Evolutionary conservation across 1,140 invertebrate species (phyloP).

Genomic region (Sarcophaga bullata): DNA sequence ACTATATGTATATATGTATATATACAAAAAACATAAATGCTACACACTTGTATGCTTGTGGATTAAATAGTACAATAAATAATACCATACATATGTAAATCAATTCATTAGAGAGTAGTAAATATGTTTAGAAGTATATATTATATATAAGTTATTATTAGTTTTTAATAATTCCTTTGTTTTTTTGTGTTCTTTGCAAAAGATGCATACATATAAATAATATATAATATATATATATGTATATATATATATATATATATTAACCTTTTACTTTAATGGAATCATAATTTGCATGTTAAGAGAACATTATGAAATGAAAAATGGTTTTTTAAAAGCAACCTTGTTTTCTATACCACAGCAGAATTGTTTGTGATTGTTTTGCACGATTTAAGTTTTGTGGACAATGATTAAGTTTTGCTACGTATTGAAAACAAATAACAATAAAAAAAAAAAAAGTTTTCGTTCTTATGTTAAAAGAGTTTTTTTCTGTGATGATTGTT

Average conservation of each 20-base stretch:
- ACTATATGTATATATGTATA: too few relatives aligned
- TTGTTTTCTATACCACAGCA: not conserved
- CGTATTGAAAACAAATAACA: too few relatives aligned
- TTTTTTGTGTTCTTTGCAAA: too few relatives aligned
- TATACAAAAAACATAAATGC: not conserved
- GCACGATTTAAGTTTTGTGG: not conserved
- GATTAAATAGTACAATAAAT: not conserved
- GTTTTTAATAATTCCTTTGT: too few relatives aligned
- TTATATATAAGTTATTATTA: too few relatives aligned
- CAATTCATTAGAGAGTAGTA: not conserved
- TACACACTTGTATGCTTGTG: slow-evolving; percentile 26
- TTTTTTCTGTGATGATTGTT: not conserved
- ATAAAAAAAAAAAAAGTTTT: not conserved
- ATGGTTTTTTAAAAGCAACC: not conserved
- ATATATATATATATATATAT: too few relatives aligned
- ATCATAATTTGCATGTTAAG: slow-evolving; percentile 3
- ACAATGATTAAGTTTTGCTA: not conserved
- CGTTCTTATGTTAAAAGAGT: not conserved
- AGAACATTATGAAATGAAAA: slow-evolving; percentile 21
- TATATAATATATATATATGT: too few relatives aligned
- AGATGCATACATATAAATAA: too few relatives aligned
- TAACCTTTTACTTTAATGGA: too few relatives aligned
- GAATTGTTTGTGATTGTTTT: slow-evolving; percentile 22
- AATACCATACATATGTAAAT: not conserved
- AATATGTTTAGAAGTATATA: too few relatives aligned